Conservation (phyloP, 2,797 vertebrate genomes). For the Varecia variegata region DNA sequence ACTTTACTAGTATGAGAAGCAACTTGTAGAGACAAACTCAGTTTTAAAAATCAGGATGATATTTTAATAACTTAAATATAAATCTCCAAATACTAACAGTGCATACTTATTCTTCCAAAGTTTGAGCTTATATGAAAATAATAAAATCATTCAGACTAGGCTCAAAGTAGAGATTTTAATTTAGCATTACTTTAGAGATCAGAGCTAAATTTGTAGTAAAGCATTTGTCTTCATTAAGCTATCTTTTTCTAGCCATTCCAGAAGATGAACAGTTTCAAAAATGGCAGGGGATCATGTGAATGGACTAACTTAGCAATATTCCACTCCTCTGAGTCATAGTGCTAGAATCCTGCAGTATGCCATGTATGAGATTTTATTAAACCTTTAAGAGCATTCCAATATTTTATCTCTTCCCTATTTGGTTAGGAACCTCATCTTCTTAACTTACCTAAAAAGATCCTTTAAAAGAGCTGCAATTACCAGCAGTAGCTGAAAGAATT, state of each 20-base stretch:
- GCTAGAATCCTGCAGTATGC: constrained; percentile 30
- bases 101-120: neutral
- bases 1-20: neutral
- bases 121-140: neutral
- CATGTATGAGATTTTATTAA: constrained; percentile 75
- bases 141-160: neutral
- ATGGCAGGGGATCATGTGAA: constrained; percentile 63
- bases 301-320: constrained; percentile 41
- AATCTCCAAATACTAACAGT: neutral
- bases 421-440: constrained; percentile 14
- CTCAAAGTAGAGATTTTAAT: neutral
- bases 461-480: constrained; percentile 66
- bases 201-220: constrained; percentile 45
- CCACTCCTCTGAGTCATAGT: constrained; percentile 65
- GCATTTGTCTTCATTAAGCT: constrained; percentile 67
- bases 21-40: neutral
- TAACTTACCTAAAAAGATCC: constrained; percentile 37
- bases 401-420: constrained; percentile 56
- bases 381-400: constrained; percentile 67
- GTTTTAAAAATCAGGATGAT: neutral
- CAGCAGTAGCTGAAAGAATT: neutral
- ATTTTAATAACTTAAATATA: neutral
- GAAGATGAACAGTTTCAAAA: constrained; percentile 61
- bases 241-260: constrained; percentile 70
- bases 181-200: neutral